Conservation (phyloP, 2,113 vertebrate genomes). For the Paramormyrops kingsleyae region DNA sequence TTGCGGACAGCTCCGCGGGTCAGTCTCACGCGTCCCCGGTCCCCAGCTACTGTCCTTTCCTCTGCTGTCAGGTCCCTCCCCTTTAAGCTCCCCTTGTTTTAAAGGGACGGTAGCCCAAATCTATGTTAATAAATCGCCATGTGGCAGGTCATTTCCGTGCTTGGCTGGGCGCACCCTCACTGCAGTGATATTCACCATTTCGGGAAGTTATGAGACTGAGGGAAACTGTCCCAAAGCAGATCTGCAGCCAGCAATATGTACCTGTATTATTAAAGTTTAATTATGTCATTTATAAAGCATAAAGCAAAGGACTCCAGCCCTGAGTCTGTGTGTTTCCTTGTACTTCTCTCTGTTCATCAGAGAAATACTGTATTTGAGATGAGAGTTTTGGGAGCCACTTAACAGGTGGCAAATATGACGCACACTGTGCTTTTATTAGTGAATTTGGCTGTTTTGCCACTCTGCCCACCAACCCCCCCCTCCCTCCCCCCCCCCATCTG, state of each 20-base stretch:
- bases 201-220: neutral
- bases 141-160: neutral
- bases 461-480: neutral
- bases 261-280: neutral
- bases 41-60: neutral
- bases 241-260: neutral
- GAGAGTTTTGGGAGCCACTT: neutral
- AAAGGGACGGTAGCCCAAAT: neutral
- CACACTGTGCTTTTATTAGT: neutral
- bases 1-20: neutral
- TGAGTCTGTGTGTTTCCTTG: neutral
- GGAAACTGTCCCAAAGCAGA: neutral
- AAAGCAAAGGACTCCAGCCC: neutral
- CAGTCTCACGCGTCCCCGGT: neutral
- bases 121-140: neutral
- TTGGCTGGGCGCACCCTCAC: neutral
- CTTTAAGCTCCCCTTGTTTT: neutral
- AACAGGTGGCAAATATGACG: neutral
- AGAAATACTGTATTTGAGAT: neutral
- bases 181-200: neutral
- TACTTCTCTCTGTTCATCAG: neutral
- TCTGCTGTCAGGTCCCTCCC: neutral
- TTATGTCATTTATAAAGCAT: neutral
- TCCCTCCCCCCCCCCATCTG: neutral
- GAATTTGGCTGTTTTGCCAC: neutral